phyloP scores from a whole-genome alignment of 2,888 invertebrate species.

The Diarsia dahlii region DNA sequence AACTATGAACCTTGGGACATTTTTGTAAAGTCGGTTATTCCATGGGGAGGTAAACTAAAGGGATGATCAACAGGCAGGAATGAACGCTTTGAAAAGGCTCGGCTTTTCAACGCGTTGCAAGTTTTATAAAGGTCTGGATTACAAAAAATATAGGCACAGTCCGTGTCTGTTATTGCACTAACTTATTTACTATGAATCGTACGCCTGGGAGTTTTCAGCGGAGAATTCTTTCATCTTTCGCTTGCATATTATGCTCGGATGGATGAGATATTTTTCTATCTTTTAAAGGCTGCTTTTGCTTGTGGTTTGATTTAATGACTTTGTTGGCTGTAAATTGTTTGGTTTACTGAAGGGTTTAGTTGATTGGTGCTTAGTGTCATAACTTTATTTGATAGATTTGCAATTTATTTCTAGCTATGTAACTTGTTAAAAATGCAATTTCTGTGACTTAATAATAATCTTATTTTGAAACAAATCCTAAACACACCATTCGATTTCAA shows the following conservation, averaged over 20 bases:
- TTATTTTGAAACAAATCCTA: not conserved
- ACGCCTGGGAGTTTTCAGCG: constrained; percentile 31
- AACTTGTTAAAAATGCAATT: not conserved
- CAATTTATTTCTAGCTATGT: too few species aligned
- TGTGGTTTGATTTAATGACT: constrained; percentile 22
- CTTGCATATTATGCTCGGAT: constrained; percentile 36
- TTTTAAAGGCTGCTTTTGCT: not conserved
- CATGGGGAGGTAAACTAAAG: constrained; percentile 38
- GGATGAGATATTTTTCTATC: constrained; percentile 17
- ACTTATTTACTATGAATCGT: constrained; percentile 56
- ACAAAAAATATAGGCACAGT: constrained; percentile 54
- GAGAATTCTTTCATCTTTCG: constrained; percentile 38
- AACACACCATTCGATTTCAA: not conserved
- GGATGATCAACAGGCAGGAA: constrained; percentile 72
- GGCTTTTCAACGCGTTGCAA: constrained; percentile 53
- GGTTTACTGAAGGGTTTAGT: not conserved
- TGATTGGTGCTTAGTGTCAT: not conserved
- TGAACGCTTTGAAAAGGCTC: constrained; percentile 62
- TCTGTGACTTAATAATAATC: not conserved
- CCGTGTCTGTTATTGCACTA: constrained; percentile 49
- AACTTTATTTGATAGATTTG: too few species aligned
- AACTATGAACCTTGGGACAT: constrained; percentile 35
- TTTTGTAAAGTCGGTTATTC: constrained; percentile 36
- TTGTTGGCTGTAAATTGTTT: not conserved
- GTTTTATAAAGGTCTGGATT: constrained; percentile 59